Conservation (phyloP, 2,797 vertebrate species). For the Crax fasciolata region DNA sequence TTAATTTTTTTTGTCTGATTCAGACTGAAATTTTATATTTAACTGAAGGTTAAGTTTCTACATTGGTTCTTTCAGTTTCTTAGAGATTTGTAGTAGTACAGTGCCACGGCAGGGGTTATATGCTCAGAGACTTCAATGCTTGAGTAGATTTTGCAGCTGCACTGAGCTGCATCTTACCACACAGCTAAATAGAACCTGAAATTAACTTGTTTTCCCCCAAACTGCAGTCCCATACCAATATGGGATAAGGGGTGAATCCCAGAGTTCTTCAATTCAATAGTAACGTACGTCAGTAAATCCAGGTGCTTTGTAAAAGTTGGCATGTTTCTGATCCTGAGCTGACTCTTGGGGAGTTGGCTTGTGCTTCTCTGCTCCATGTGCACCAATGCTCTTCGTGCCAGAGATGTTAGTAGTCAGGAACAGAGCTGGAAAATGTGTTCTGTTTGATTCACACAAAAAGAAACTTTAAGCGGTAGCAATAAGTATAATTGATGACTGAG, state of each 20-base stretch:
- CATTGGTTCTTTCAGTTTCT: background rate
- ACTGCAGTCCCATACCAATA: background rate
- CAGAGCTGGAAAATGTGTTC: background rate
- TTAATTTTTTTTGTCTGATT: background rate
- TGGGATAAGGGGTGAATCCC: background rate
- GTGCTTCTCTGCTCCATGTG: background rate
- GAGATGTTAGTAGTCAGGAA: background rate
- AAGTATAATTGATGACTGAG: slow-evolving; percentile 17
- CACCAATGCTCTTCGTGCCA: background rate
- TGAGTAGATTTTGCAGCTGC: background rate
- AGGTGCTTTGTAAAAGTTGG: background rate
- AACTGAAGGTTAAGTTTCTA: background rate
- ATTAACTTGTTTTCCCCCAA: background rate
- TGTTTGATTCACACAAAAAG: background rate
- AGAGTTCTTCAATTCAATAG: background rate
- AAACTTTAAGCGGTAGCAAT: background rate
- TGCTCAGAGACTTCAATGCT: background rate
- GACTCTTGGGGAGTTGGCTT: fast-evolving
- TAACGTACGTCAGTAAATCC: background rate
- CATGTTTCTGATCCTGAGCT: background rate
- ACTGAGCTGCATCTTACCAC: background rate
- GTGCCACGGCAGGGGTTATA: background rate
- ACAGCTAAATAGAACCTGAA: background rate
- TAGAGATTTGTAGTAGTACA: background rate
- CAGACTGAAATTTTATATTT: background rate